phyloP scores from a whole-genome alignment of 2,888 invertebrate species.

The Microchrysa polita region DNA sequence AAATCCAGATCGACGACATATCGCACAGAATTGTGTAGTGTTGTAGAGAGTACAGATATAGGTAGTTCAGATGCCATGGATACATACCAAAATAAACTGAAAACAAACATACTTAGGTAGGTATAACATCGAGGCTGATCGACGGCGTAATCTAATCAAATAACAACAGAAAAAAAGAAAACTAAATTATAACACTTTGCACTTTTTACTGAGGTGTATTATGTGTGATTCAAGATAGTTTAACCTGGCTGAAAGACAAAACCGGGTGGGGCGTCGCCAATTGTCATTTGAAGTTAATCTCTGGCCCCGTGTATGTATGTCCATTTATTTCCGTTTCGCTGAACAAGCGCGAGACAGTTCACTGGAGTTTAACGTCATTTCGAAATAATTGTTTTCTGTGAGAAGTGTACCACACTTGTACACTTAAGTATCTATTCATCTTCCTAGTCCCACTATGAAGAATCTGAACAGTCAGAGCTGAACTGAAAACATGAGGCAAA shows the following conservation, averaged over 20 bases:
- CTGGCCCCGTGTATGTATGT: not conserved
- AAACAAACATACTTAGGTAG: too few species aligned
- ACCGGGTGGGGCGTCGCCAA: constrained; percentile 1
- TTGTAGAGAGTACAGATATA: too few species aligned
- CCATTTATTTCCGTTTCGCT: constrained; percentile 40
- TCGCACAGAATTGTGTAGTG: constrained; percentile 47
- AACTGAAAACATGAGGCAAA: too few species aligned
- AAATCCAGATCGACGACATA: constrained; percentile 39
- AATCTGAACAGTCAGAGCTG: constrained; percentile 17
- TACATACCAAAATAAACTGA: constrained; percentile 3
- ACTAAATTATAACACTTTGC: constrained; percentile 36
- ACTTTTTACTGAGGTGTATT: constrained; percentile 1
- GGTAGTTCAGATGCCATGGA: constrained; percentile 16
- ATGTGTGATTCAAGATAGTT: constrained; percentile 1
- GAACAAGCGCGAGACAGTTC: constrained; percentile 29
- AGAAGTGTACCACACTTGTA: constrained; percentile 12
- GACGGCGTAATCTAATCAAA: not conserved
- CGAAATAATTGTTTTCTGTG: constrained; percentile 29
- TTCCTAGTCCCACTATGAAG: constrained; percentile 3
- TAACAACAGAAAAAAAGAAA: not conserved
- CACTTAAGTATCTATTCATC: too few species aligned
- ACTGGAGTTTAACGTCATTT: constrained; percentile 32
- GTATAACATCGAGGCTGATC: not conserved
- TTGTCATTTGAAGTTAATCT: not conserved
- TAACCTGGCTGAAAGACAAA: constrained; percentile 13